phyloP scores from a whole-genome alignment of 2,113 vertebrate species.

The Irena cyanogastra region DNA sequence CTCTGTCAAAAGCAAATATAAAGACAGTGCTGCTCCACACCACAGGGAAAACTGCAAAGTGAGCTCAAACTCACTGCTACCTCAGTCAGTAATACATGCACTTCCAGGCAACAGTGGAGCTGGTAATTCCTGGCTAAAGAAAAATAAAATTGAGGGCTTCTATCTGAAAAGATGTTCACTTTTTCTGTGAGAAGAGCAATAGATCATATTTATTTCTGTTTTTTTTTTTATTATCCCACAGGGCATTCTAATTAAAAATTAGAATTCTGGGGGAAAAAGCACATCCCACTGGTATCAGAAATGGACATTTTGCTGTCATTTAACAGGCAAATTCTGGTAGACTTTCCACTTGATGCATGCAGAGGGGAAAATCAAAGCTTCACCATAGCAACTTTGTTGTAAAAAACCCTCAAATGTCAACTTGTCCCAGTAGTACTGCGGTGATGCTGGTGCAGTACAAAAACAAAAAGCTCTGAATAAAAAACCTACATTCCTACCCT shows the following conservation, averaged over 20 bases:
- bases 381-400: conserved; percentile 49
- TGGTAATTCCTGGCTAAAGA: not conserved
- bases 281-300: not conserved
- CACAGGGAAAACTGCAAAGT: not conserved
- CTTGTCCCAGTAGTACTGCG: not conserved
- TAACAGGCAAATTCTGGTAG: not conserved
- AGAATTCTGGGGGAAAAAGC: not conserved
- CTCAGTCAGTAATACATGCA: not conserved
- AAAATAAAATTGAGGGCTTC: not conserved
- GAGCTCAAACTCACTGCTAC: not conserved
- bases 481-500: not conserved
- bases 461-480: not conserved
- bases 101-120: not conserved
- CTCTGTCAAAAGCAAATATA: conserved; percentile 44
- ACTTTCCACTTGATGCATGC: not conserved
- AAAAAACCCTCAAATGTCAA: conserved; percentile 42
- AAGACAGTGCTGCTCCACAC: not conserved
- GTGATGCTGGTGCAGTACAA: not conserved
- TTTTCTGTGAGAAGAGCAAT: not conserved
- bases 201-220: not conserved
- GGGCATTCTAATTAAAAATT: not conserved
- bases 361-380: conserved; percentile 25
- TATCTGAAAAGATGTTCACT: not conserved
- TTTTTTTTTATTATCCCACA: not conserved
- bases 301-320: not conserved